Evolutionary conservation across 2,797 vertebrate genomes (phyloP), one percentile per base, ranked within the genome.

Genomic region (Acrocephalus scirpaceus): DNA sequence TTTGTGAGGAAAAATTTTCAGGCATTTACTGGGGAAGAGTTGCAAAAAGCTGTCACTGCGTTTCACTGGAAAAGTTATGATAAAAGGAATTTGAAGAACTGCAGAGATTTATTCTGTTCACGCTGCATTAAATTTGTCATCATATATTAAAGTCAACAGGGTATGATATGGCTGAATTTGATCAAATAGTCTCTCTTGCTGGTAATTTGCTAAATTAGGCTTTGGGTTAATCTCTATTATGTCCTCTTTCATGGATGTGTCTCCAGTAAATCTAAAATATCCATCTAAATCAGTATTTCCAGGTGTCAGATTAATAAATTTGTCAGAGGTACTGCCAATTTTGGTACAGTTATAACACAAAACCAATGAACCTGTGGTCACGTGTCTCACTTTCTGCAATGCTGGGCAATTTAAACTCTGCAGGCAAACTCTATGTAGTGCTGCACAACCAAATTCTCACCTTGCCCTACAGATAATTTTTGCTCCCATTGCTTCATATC

Each of bases 321-420:
- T 6, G 2, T 34, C 19, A 82, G 23, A 73, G 27, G 16, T 29
- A 13, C 16, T 65, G 20, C 5, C 1, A 7, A 50, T 86, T 93
- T 30, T 57, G 18, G 65, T 48, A 22, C 4, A 32, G 21, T 15
- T 54, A 11, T n/a, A 82, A 48, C 53, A 83, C 57, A 77, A 76
- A 76, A 23, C 16, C 27, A 21, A 5, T 13, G 1, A 58, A 48
- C 20, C 10, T 40, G 40, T 26, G 27, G 7, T 30, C 42, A 27
- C 1, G 0, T 60, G 14, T 18, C 19, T 67, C 6, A 18, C 47
- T 72, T 67, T 56, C 25, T 64, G 29, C n/a, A 67, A 1, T 10
- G 12, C 1, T 86, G 65, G 8, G 10, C 45, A 13, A 48, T 61
- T 84, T 38, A 45, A 88, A 64, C 20, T 62, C 19, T 71, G 64